Percentiles rank a stretch among this genome's conserved stretches.
Evolutionary conservation across 2,888 invertebrate genomes (phyloP).

Genomic region (Fragum sueziense): DNA sequence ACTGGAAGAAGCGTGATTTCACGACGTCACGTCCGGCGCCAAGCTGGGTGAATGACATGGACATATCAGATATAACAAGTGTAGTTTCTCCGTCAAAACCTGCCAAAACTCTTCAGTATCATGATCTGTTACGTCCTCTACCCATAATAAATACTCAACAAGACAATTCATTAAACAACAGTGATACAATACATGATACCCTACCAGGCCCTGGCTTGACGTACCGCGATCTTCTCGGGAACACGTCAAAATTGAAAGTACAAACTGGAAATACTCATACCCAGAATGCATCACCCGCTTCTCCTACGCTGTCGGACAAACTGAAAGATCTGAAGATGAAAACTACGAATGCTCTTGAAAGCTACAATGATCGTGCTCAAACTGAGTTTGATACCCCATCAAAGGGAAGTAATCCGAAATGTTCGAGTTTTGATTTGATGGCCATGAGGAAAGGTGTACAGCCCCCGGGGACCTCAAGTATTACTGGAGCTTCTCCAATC

Average conservation of each 20-base stretch:
- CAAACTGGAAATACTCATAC: conserved; percentile 35
- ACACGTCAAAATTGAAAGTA: conserved; percentile 38
- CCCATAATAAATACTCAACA: conserved; percentile 63
- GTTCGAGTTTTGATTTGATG: conserved; percentile 69
- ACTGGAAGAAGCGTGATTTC: conserved; percentile 65
- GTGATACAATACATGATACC: conserved; percentile 49
- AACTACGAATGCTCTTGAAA: conserved; percentile 45
- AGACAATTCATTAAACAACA: conserved; percentile 43
- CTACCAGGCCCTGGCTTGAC: conserved; percentile 56
- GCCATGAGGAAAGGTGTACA: conserved; percentile 66
- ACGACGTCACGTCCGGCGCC: conserved; percentile 66
- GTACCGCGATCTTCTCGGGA: conserved; percentile 53
- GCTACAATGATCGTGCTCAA: conserved; percentile 51
- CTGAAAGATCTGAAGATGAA: conserved; percentile 50
- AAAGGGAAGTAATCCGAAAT: conserved; percentile 55
- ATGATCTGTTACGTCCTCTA: conserved; percentile 53
- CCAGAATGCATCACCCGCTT: conserved; percentile 12
- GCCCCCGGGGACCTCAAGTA: conserved; percentile 63
- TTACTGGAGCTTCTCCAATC: conserved; percentile 69
- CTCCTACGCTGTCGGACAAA: conserved; percentile 51
- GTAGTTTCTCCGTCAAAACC: conserved; percentile 55
- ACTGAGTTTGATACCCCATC: conserved; percentile 45
- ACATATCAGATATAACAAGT: conserved; percentile 68
- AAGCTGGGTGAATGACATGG: conserved; percentile 72
- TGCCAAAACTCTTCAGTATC: conserved; percentile 44